Base-by-base conservation (phyloP, 1,140 invertebrate genomes). In the Philopotamus ludificatus region DNA sequence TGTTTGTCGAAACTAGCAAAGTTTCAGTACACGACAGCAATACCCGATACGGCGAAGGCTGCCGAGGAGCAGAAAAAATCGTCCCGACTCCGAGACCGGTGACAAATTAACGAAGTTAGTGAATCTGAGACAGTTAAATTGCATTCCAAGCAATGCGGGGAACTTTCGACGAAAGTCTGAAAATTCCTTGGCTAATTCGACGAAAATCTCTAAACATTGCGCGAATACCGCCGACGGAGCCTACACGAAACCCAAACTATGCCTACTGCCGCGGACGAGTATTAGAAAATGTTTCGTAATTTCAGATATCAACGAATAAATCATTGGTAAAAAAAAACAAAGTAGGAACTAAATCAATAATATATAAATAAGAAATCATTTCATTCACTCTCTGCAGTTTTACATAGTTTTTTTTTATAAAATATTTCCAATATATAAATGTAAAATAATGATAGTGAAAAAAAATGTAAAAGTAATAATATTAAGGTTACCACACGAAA, bases 111-210 rank as follows among this genome's bases (percentile, higher is more conserved):
- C 63, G 64, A 70, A 70, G 67, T 70, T 70, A 60, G 44, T 65
- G 67, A 70, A 54, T 70, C 67, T 66, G 67, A 66, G 67, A 66
- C 67, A 66, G 67, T 66, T 70, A 70, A 70, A 70, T 70, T 70
- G 67, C 67, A 70, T 70, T 70, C 67, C 67, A 58, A 66, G 64
- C 44, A 63, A 66, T 66, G 63, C 59, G 23, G 23, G 42, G 66
- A 70, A 50, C 60, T 66, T 66, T n/a, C 59, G 49, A 53, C 28
- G 42, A 58, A 63, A 70, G 63, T 68, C 58, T 57, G 58, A 62
- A 26, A 66, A 70, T 70, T 70, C 67, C 67, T 66, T 58, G 59
- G 64, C 63, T 70, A 70, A 70, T 66, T 66, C 47, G 54, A 65
- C 58, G 63, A 70, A 65, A 70, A 70, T 70, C 67, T 63, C 63